Conservation (phyloP, 2,888 invertebrate genomes). For the Acleris emargana region DNA sequence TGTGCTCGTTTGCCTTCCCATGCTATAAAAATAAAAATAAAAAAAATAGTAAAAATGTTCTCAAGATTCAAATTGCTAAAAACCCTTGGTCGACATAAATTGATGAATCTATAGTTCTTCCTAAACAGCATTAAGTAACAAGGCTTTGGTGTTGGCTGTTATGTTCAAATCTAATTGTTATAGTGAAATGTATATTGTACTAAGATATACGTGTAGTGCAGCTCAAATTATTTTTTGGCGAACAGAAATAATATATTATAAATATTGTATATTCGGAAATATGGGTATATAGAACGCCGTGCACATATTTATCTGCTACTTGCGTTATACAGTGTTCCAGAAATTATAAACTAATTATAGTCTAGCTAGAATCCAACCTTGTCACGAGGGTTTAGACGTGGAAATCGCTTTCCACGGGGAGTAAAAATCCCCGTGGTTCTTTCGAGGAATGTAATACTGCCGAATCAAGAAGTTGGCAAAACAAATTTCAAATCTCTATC, state of each 20-base stretch:
- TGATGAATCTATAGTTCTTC: slow-evolving; percentile 7
- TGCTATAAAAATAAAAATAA: too few species aligned
- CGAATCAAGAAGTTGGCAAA: too few species aligned
- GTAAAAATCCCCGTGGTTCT: too few species aligned
- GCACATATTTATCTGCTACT: slow-evolving; percentile 18
- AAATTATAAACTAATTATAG: background rate
- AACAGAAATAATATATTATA: slow-evolving; percentile 18
- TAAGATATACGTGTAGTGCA: slow-evolving; percentile 11
- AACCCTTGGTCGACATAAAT: background rate
- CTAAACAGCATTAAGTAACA: slow-evolving; percentile 8
- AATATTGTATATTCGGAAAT: slow-evolving; percentile 42
- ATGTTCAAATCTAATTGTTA: slow-evolving; percentile 30
- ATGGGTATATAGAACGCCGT: slow-evolving; percentile 39
- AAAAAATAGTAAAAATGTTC: too few species aligned
- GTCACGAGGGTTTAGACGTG: too few species aligned
- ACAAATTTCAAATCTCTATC: too few species aligned
- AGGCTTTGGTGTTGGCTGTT: slow-evolving; percentile 18
- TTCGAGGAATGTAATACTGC: too few species aligned
- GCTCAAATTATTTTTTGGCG: slow-evolving; percentile 28
- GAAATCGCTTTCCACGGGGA: too few species aligned
- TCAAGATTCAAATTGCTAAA: too few species aligned
- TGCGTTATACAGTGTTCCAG: slow-evolving; percentile 22
- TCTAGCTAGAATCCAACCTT: background rate
- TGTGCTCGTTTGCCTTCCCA: too few species aligned
- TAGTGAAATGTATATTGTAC: slow-evolving; percentile 23